These are phyloP conservation scores for Arctopsyche grandis DNA, from an alignment of 1,140 invertebrate genomes.

Conservation along the genomic window DNA sequence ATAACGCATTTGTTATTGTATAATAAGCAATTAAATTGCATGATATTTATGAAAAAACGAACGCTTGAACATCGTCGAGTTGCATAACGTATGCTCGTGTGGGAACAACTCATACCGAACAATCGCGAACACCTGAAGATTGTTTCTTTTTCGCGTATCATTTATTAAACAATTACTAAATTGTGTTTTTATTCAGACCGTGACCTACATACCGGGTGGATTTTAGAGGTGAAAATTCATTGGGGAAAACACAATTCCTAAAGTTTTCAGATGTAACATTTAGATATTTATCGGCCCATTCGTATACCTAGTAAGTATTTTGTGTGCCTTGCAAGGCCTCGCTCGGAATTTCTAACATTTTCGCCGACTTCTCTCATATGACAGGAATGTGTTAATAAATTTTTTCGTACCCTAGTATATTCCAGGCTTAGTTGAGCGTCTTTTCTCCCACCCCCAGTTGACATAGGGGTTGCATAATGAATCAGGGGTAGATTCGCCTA, in stretches of 20 bases:
- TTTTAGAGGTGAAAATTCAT: background rate
- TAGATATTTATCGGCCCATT: no score
- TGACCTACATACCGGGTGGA: background rate
- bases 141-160: background rate
- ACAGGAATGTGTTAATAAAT: no score
- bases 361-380: no score
- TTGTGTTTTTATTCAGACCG: background rate
- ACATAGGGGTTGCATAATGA: no score
- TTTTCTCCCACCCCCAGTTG: no score
- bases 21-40: background rate
- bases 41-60: background rate
- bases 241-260: no score
- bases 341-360: no score
- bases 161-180: constrained; percentile 3
- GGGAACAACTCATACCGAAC: background rate
- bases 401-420: no score
- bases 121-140: background rate
- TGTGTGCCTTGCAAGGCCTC: no score
- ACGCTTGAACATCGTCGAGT: background rate
- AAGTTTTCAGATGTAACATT: background rate
- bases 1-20: background rate
- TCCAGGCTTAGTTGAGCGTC: no score
- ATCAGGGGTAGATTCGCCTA: no score
- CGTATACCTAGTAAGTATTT: no score
- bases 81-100: background rate